Evolutionary conservation across 2,113 vertebrate genomes (phyloP).

Genomic region (Cynocephalus volans): DNA sequence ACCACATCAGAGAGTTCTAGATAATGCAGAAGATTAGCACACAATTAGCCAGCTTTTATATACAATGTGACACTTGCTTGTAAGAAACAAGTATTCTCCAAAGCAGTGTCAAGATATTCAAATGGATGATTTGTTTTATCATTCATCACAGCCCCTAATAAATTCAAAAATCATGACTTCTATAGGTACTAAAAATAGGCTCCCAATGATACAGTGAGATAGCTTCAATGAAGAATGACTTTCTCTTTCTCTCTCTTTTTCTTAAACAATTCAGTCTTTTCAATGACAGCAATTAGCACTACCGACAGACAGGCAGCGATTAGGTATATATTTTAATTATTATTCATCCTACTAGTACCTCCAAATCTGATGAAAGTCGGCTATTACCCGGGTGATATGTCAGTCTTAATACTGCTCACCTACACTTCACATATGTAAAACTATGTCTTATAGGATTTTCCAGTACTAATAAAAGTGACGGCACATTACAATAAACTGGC

Average conservation of each 20-base stretch:
- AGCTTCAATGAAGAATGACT: slow-evolving; percentile 91
- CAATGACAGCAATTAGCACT: slow-evolving; percentile 92
- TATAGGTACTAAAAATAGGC: slow-evolving; percentile 93
- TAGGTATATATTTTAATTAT: slow-evolving; percentile 93
- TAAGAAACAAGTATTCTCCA: slow-evolving; percentile 91
- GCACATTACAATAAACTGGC: slow-evolving; percentile 84
- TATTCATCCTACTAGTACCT: slow-evolving; percentile 89
- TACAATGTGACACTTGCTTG: slow-evolving; percentile 91
- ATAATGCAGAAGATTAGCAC: slow-evolving; percentile 92
- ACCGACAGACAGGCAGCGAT: slow-evolving; percentile 91
- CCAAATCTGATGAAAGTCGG: slow-evolving; percentile 88
- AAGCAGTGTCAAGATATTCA: slow-evolving; percentile 93
- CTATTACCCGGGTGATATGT: slow-evolving; percentile 88
- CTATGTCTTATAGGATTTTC: slow-evolving; percentile 86
- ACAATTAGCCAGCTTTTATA: slow-evolving; percentile 93
- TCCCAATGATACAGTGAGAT: slow-evolving; percentile 90
- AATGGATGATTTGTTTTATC: slow-evolving; percentile 93
- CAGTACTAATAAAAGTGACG: slow-evolving; percentile 87
- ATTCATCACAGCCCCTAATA: slow-evolving; percentile 91
- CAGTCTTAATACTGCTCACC: slow-evolving; percentile 88
- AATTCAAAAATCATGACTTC: slow-evolving; percentile 93
- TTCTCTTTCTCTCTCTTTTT: slow-evolving; percentile 84
- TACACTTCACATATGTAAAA: slow-evolving; percentile 87
- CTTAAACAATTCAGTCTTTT: slow-evolving; percentile 90
- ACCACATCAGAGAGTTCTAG: slow-evolving; percentile 90